phyloP scores from a whole-genome alignment of 2,113 vertebrate genomes.

The Aythya baeri region DNA sequence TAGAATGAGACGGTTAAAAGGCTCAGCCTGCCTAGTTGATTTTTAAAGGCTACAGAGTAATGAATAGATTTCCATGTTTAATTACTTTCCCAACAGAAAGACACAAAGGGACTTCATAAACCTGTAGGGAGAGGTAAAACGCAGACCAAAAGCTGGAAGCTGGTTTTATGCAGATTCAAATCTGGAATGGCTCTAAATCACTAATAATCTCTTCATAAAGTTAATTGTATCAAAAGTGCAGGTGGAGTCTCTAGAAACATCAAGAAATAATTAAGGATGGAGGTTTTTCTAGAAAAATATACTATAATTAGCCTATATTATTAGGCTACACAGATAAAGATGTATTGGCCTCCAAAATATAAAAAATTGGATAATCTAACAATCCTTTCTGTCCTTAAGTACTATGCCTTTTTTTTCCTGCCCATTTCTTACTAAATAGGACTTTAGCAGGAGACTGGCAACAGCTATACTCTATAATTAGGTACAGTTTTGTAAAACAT shows the following conservation, averaged over 20 bases:
- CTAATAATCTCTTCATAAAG: neutral
- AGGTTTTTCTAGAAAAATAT: neutral
- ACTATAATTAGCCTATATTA: neutral
- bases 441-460: neutral
- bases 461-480: neutral
- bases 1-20: neutral
- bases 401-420: neutral
- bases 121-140: slow-evolving; percentile 17
- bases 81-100: slow-evolving; percentile 59
- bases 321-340: neutral
- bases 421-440: neutral
- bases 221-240: neutral
- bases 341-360: neutral
- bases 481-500: neutral
- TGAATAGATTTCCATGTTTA: slow-evolving; percentile 60
- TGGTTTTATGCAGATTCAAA: slow-evolving; percentile 26
- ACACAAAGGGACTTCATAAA: slow-evolving; percentile 54
- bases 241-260: neutral
- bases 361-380: neutral
- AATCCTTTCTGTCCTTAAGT: neutral
- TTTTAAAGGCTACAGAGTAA: slow-evolving; percentile 46
- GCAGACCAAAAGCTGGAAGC: slow-evolving; percentile 24
- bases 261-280: neutral
- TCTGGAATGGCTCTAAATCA: slow-evolving; percentile 9
- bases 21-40: neutral